Base-by-base conservation (phyloP, 2,888 invertebrate genomes). In the Phortica magna region DNA sequence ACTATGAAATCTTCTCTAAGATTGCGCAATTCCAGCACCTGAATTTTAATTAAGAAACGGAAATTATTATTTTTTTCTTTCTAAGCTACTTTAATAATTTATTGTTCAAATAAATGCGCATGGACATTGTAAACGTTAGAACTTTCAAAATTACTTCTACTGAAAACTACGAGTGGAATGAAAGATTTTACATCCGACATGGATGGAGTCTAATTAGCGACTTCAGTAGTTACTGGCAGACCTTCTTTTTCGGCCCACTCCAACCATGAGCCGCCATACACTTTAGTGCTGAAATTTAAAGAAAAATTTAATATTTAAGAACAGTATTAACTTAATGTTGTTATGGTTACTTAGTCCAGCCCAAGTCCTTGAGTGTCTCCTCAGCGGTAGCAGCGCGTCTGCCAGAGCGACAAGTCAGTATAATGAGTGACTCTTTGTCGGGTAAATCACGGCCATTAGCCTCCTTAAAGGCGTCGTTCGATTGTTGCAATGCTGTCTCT, bases 181-280 rank as follows among this genome's bases (percentile, higher is more conserved):
- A 39, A 41, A 31, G 65, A 41, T 55, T 22, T 55, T 14, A 10
- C 14, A 31, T 22, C 5, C 65, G 9, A 39, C 31, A 6, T 78
- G 72, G 81, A 57, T 81, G 70, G 0, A 68, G 7, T 1, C 61
- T 31, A 31, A 61, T 61, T 67, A 41, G 12, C 41, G 4, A n/a
- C 31, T 55, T 71, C 19, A 31, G 7, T 17, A 19, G 42, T 22
- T 43, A 3, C 65, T 41, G 65, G 12, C 39, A n/a, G 14, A 14
- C 80, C 83, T 48, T 85, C 79, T 55, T 78, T 85, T 39, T 85
- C 75, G 39, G 85, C 83, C 85, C 85, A 85, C 9, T 85, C 85
- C 0, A 80, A 77, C 85, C 85, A 85, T 10, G 85, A 85, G 55
- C 85, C 85, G 12, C 72, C 77, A 70, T 85, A 85, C 65, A 87